These are phyloP conservation scores for Silurus meridionalis DNA, from an alignment of 2,113 vertebrate genomes.

Conservation along the genomic window DNA sequence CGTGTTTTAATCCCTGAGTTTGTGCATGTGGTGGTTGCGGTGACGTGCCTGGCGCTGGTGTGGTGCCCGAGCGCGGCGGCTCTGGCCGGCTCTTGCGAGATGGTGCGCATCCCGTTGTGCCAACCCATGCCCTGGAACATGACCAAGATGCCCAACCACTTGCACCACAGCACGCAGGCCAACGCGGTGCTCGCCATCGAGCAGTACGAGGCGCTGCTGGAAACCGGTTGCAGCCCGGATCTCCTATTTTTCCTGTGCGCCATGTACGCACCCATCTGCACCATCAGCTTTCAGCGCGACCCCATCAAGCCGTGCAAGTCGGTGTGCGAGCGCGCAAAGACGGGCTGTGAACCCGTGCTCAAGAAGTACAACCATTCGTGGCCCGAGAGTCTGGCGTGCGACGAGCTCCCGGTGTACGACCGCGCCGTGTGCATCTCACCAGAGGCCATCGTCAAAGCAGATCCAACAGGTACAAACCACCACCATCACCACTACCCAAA, in stretches of 20 bases:
- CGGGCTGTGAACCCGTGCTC: conserved; percentile 93
- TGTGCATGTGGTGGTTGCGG: neutral
- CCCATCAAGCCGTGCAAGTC: conserved; percentile 97
- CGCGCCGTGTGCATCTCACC: conserved; percentile 96
- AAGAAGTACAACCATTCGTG: conserved; percentile 89
- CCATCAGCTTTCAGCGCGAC: conserved; percentile 96
- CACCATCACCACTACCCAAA: neutral
- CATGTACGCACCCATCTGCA: conserved; percentile 99
- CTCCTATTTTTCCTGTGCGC: conserved; percentile 96
- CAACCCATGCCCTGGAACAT: conserved; percentile 94
- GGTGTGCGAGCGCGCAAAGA: conserved; percentile 89
- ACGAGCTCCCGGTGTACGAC: conserved; percentile 93
- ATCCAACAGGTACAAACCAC: conserved; percentile 78
- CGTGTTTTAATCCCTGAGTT: neutral
- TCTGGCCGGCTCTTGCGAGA: conserved; percentile 82
- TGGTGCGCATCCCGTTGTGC: conserved; percentile 92
- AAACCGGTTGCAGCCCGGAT: conserved; percentile 88
- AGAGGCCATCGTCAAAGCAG: conserved; percentile 92
- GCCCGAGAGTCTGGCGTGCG: conserved; percentile 93
- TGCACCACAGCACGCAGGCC: conserved; percentile 99
- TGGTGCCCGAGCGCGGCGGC: conserved; percentile 35
- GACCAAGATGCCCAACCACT: conserved; percentile 99
- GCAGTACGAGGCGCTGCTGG: conserved; percentile 93
- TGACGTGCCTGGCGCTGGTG: neutral
- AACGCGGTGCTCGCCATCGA: conserved; percentile 97